Evolutionary conservation across 53 echinoderm and acorn worm genomes (phyloP).

Genomic region (Astropecten irregularis): DNA sequence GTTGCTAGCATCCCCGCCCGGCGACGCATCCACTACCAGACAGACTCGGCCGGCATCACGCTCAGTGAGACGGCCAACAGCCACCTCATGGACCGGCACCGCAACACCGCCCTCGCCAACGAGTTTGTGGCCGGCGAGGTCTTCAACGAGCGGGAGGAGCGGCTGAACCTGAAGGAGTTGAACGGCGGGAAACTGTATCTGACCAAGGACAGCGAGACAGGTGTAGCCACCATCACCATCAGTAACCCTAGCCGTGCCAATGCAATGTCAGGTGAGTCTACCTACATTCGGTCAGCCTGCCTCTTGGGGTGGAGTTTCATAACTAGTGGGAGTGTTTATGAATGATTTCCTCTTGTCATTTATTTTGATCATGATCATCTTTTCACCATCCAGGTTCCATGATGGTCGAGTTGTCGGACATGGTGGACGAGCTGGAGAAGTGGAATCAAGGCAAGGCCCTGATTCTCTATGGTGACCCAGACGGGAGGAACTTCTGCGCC

Average conservation of each 20-base stretch:
- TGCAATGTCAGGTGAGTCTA: slow-evolving; percentile 77
- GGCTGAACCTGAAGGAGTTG: slow-evolving; percentile 60
- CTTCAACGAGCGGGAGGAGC: slow-evolving; percentile 70
- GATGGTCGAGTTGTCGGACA: slow-evolving; percentile 92
- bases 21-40: slow-evolving; percentile 72
- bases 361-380: too few relatives aligned
- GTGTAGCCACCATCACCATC: slow-evolving; percentile 81
- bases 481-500: slow-evolving; percentile 74
- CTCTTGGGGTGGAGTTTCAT: neutral
- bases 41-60: slow-evolving; percentile 73
- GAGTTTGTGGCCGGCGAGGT: slow-evolving; percentile 55
- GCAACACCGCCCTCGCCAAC: slow-evolving; percentile 46
- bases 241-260: slow-evolving; percentile 81
- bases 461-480: slow-evolving; percentile 63
- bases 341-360: too few relatives aligned
- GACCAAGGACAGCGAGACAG: slow-evolving; percentile 71
- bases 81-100: slow-evolving; percentile 67
- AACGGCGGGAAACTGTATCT: slow-evolving; percentile 76
- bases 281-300: neutral
- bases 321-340: too few relatives aligned
- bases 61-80: slow-evolving; percentile 78
- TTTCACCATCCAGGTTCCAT: slow-evolving; percentile 69
- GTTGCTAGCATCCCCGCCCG: too few relatives aligned
- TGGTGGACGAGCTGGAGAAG: slow-evolving; percentile 71
- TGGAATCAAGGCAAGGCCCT: slow-evolving; percentile 87